These are phyloP conservation scores for Murina feae DNA, from an alignment of 2,113 vertebrate genomes.

Conservation along the genomic window DNA sequence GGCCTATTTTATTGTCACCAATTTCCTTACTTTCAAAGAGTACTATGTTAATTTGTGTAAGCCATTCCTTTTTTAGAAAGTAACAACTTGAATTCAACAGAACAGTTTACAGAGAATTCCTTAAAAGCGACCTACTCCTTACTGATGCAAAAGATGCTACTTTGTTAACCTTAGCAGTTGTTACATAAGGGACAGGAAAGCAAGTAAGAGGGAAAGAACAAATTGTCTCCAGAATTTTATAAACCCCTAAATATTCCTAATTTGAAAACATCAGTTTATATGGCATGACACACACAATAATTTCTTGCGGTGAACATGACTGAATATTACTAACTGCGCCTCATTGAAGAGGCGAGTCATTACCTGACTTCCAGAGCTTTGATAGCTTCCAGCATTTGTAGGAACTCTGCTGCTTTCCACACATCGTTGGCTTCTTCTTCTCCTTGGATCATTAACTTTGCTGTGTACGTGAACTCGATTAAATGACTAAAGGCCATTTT, in stretches of 20 bases:
- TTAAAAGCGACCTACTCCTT: neutral
- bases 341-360: neutral
- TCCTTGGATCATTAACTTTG: slow-evolving; percentile 90
- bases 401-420: slow-evolving; percentile 97
- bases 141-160: neutral
- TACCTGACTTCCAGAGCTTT: slow-evolving; percentile 94
- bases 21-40: slow-evolving; percentile 4
- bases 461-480: slow-evolving; percentile 98
- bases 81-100: neutral
- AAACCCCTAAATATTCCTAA: slow-evolving; percentile 29
- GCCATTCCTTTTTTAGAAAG: neutral
- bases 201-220: neutral
- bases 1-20: neutral
- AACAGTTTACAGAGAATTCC: neutral
- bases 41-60: neutral
- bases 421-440: slow-evolving; percentile 94
- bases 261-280: neutral
- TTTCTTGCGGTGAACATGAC: neutral
- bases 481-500: slow-evolving; percentile 95
- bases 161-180: neutral
- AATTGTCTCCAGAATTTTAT: neutral
- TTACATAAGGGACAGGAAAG: neutral
- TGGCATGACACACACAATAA: neutral
- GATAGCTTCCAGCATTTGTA: slow-evolving; percentile 98
- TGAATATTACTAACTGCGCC: neutral